These are phyloP conservation scores for Orthonychiurus folsomi DNA, from an alignment of 2,888 invertebrate species.

Conservation along the genomic window DNA sequence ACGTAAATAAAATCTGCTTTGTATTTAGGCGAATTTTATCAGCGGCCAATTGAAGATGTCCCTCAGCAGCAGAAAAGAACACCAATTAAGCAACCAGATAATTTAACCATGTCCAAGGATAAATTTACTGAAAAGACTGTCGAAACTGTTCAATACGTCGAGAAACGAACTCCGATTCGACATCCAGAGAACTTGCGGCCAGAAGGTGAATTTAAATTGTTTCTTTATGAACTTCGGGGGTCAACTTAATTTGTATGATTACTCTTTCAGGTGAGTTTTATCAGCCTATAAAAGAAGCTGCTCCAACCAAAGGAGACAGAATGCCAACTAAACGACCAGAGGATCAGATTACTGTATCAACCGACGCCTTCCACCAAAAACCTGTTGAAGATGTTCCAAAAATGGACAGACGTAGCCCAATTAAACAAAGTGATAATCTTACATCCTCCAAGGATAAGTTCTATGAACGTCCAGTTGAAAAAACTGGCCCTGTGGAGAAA, in stretches of 20 bases:
- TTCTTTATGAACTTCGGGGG: too few species aligned
- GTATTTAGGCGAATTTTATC: constrained; percentile 50
- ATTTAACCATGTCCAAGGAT: neutral
- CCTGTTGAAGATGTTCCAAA: constrained; percentile 9
- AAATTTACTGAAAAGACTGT: neutral
- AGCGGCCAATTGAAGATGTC: constrained; percentile 19
- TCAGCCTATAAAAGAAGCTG: too few species aligned
- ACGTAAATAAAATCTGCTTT: too few species aligned
- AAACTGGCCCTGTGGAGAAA: neutral
- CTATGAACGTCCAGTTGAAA: neutral
- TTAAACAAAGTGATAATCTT: constrained; percentile 47
- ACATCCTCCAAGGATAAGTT: constrained; percentile 12
- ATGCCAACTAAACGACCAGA: constrained; percentile 42
- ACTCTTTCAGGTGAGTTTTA: constrained; percentile 40
- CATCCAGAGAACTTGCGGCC: neutral
- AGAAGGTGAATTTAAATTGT: constrained; percentile 43
- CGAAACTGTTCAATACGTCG: constrained; percentile 11
- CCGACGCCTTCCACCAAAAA: constrained; percentile 10
- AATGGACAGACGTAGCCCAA: constrained; percentile 44
- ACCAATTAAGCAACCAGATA: constrained; percentile 29
- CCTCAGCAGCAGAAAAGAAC: constrained; percentile 50
- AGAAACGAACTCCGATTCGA: constrained; percentile 22
- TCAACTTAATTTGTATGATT: too few species aligned
- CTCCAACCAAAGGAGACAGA: constrained; percentile 25
- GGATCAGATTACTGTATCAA: too few species aligned